Conservation (phyloP, 2,888 invertebrate species). For the Oeneis ivallda region DNA sequence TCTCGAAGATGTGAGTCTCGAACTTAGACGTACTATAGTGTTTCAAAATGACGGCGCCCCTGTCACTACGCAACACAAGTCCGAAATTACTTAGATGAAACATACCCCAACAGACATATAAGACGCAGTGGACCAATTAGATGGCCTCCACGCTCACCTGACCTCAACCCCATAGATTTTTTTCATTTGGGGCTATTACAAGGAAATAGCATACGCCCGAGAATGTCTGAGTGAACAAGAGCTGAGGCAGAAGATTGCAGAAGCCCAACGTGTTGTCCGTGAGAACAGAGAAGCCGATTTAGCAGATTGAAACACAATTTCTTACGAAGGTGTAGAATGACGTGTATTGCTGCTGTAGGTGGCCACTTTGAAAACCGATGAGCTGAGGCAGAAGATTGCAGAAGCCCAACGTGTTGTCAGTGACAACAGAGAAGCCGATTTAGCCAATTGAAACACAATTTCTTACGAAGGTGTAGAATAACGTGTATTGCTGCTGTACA, state of each 20-base stretch:
- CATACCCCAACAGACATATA: constrained; percentile 28
- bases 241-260: background rate
- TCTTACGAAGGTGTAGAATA: too few species aligned
- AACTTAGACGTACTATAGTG: constrained; percentile 21
- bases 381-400: too few species aligned
- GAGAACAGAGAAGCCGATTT: background rate
- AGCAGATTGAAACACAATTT: background rate
- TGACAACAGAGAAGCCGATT: too few species aligned
- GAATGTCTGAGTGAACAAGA: too few species aligned
- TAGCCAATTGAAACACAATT: too few species aligned
- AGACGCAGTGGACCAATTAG: constrained; percentile 19
- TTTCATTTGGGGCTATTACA: background rate
- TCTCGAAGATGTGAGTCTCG: constrained; percentile 26
- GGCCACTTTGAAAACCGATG: background rate
- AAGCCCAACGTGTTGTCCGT: background rate
- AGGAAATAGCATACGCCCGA: background rate
- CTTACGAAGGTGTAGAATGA: background rate
- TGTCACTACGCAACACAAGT: constrained; percentile 28
- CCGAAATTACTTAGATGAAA: constrained; percentile 23
- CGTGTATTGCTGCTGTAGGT: background rate
- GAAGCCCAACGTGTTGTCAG: too few species aligned
- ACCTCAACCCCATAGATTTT: constrained; percentile 8
- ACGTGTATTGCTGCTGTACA: too few species aligned
- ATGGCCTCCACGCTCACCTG: constrained; percentile 22
- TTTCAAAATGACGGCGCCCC: constrained; percentile 33